These are phyloP conservation scores for Sylvilagus bachmani DNA, from an alignment of 2,113 vertebrate genomes.

Conservation along the genomic window DNA sequence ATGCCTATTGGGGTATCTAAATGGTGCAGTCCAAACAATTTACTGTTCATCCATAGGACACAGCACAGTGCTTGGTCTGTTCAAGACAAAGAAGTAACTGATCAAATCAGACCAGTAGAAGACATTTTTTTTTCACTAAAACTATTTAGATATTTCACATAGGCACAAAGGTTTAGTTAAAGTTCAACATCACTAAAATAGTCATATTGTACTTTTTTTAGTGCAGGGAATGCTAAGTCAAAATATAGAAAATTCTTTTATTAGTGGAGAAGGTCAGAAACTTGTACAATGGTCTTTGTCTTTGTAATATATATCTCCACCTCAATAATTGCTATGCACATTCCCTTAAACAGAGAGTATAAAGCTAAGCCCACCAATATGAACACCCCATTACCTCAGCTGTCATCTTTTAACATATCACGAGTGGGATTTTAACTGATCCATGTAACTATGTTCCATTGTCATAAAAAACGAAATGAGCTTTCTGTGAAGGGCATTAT, in stretches of 20 bases:
- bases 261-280: background rate
- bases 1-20: background rate
- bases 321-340: background rate
- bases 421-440: conserved; percentile 36
- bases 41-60: background rate
- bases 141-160: background rate
- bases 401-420: background rate
- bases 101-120: background rate
- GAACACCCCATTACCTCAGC: background rate
- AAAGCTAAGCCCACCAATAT: background rate
- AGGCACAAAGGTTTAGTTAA: background rate
- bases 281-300: background rate
- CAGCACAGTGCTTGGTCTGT: background rate
- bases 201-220: background rate
- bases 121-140: background rate
- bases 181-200: background rate
- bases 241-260: background rate
- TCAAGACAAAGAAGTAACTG: background rate
- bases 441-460: background rate
- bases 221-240: background rate
- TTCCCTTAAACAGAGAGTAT: background rate
- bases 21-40: background rate
- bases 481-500: conserved; percentile 55
- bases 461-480: background rate
- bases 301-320: background rate